Evolutionary conservation across 2,113 vertebrate species (phyloP), one percentile per base, ranked within the genome.

Genomic region (Aspiorhynchus laticeps): DNA sequence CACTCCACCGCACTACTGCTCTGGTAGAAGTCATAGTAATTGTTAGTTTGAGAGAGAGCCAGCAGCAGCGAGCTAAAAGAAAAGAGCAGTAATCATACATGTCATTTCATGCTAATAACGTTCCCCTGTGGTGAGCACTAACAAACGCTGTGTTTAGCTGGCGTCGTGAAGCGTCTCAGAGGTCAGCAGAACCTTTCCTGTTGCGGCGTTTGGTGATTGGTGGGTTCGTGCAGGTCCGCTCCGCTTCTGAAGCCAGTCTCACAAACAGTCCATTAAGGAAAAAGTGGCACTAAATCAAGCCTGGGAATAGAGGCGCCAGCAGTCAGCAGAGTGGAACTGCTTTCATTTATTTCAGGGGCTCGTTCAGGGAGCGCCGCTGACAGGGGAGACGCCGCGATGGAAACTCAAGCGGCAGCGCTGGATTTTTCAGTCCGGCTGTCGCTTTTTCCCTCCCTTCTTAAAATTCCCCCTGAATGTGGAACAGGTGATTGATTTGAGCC

Each of bases 201-300:
- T 77, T 28, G 53, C 59, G 1, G 11, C 9, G n/a, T 63, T 46
- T 84, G 73, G 75, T 84, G 88, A 89, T 87, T 79, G 85, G 85
- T 88, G 67, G 88, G 78, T 86, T 85, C 3, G 31, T 61, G 83
- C 80, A 75, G 36, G 85, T 85, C 56, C 56, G 8, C 56, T 61
- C 56, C 24, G 56, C 56, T 61, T 24, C 74, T 84, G 84, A 90
- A 88, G 77, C 80, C 90, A 83, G 69, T 21, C 33, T 87, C 87
- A 87, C 87, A 88, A 88, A 87, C 87, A 73, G 85, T 90, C 87
- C 86, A 89, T 90, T 89, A 89, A 88, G 84, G 67, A 87, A 85
- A 84, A 87, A 87, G 83, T 83, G 88, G 65, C 84, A 76, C 85
- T 89, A 89, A 89, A 87, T 85, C 87, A 89, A 89, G 85, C 48